Conservation (phyloP, 1,140 invertebrate species). For the Polypedilum vanderplanki region DNA sequence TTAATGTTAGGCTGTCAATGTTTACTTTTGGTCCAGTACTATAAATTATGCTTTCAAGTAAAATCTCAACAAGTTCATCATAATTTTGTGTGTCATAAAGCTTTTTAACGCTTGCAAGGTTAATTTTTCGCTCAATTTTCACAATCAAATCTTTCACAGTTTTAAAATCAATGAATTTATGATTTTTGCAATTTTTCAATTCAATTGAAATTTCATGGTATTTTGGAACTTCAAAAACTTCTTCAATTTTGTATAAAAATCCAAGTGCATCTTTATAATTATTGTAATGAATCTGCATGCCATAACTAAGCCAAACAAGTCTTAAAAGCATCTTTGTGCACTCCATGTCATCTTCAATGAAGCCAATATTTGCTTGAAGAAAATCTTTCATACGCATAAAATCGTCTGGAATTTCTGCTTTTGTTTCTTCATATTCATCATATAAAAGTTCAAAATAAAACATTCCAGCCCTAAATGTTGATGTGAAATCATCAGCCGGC, state of each 20-base stretch:
- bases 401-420: neutral
- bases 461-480: constrained; percentile 31
- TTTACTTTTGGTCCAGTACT: constrained; percentile 46
- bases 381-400: neutral
- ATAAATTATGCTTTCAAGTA: constrained; percentile 51
- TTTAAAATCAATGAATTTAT: constrained; percentile 31
- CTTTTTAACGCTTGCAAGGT: constrained; percentile 47
- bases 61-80: constrained; percentile 55
- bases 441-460: constrained; percentile 33
- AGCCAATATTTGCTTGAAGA: neutral
- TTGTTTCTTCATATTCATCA: constrained; percentile 14
- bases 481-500: constrained; percentile 30
- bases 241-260: constrained; percentile 19
- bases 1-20: constrained; percentile 44
- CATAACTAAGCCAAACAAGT: neutral
- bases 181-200: constrained; percentile 32
- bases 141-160: constrained; percentile 34
- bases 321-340: constrained; percentile 13
- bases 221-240: constrained; percentile 8
- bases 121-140: constrained; percentile 33
- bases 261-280: constrained; percentile 6
- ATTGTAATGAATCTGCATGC: neutral
- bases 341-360: constrained; percentile 12
- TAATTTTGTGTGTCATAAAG: constrained; percentile 56
- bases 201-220: constrained; percentile 30